Evolutionary conservation across 1,140 invertebrate species (phyloP).

Genomic region (Halesus radiatus): DNA sequence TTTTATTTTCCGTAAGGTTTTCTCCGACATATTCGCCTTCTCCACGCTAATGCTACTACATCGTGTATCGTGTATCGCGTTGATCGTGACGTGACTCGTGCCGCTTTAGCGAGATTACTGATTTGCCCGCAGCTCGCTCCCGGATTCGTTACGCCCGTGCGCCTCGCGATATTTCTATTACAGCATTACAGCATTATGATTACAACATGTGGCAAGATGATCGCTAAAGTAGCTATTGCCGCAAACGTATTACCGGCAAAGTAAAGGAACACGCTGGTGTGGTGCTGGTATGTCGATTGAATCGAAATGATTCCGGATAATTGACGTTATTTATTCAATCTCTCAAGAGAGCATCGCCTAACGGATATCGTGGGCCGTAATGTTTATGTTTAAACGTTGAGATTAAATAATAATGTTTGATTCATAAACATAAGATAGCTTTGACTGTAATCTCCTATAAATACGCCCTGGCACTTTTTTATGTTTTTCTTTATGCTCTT

Average conservation of each 20-base stretch:
- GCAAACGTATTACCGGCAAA: background rate
- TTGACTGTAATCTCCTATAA: background rate
- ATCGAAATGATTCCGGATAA: background rate
- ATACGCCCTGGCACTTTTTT: background rate
- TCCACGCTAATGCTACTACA: too few relatives aligned
- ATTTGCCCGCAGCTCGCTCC: background rate
- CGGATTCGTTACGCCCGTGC: background rate
- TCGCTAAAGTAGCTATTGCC: background rate
- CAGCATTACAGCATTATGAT: too few relatives aligned
- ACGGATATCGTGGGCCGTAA: conserved; percentile 21
- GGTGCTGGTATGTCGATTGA: background rate
- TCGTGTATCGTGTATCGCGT: background rate
- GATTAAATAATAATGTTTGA: conserved; percentile 10
- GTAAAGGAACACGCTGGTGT: background rate
- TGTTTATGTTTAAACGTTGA: conserved; percentile 16
- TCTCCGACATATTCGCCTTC: too few relatives aligned
- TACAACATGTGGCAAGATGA: background rate
- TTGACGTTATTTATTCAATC: conserved; percentile 25
- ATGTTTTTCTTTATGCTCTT: background rate
- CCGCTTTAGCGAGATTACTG: background rate
- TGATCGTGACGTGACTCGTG: background rate
- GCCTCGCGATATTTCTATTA: background rate
- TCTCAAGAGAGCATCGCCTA: background rate
- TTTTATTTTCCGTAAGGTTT: too few relatives aligned
- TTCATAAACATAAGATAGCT: conserved; percentile 10